Percentiles rank a stretch among this genome's conserved stretches.
These are phyloP conservation scores for Antheraea assamensis DNA, from an alignment of 2,888 invertebrate species.

Conservation along the genomic window DNA sequence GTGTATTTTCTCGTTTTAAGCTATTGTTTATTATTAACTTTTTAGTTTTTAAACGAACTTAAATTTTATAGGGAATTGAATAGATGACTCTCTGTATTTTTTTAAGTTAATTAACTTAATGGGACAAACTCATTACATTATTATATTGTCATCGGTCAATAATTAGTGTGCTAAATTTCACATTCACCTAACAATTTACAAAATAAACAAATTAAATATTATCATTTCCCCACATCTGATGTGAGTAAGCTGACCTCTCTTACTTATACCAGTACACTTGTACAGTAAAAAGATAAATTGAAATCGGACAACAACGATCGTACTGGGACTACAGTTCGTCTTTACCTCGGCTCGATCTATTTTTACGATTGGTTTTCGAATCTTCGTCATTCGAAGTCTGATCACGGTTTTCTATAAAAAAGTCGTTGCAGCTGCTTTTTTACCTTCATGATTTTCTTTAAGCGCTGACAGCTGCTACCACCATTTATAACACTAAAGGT, in stretches of 20 bases:
- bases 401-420: background rate
- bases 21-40: no score
- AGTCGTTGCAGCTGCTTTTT: background rate
- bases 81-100: no score
- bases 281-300: slow-evolving; percentile 11
- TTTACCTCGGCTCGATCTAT: slow-evolving; percentile 10
- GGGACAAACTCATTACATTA: no score
- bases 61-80: no score
- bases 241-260: background rate
- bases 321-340: slow-evolving; percentile 7
- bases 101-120: no score
- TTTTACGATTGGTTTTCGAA: background rate
- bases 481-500: no score
- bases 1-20: no score
- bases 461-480: no score
- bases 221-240: background rate
- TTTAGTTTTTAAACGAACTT: no score
- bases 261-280: background rate
- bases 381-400: background rate
- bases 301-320: slow-evolving; percentile 16
- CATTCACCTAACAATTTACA: no score
- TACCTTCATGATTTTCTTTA: background rate
- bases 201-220: background rate
- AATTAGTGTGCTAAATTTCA: no score
- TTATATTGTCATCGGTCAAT: no score